phyloP scores from a whole-genome alignment of 2,888 invertebrate species.

The Maniola hyperantus region DNA sequence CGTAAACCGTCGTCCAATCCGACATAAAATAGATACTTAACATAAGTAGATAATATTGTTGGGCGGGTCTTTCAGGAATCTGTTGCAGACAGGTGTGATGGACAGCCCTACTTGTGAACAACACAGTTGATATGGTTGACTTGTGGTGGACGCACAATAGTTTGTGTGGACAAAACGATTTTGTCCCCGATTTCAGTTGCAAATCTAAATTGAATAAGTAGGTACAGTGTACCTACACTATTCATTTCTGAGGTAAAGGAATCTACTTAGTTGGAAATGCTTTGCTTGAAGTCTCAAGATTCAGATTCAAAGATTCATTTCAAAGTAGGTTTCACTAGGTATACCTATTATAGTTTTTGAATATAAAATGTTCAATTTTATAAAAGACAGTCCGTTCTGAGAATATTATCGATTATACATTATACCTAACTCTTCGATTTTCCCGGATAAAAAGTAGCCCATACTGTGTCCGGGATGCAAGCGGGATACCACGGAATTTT shows the following conservation, averaged over 20 bases:
- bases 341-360: too few relatives aligned
- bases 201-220: not conserved
- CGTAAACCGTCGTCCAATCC: not conserved
- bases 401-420: too few relatives aligned
- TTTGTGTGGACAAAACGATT: not conserved
- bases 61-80: not conserved
- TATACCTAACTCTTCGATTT: too few relatives aligned
- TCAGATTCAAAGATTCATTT: too few relatives aligned
- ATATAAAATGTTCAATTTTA: too few relatives aligned
- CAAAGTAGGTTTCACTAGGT: too few relatives aligned
- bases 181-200: not conserved
- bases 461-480: too few relatives aligned
- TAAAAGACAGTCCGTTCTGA: too few relatives aligned
- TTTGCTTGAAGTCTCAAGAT: not conserved
- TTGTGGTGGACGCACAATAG: not conserved
- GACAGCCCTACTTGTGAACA: not conserved
- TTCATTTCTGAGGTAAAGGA: not conserved
- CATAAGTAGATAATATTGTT: conserved; percentile 6
- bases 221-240: too few relatives aligned
- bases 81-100: not conserved
- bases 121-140: not conserved
- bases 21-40: conserved; percentile 3
- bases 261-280: not conserved
- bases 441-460: too few relatives aligned
- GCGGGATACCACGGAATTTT: too few relatives aligned